Evolutionary conservation across 2,888 invertebrate genomes (phyloP).

Genomic region (Calameuta pallipes): DNA sequence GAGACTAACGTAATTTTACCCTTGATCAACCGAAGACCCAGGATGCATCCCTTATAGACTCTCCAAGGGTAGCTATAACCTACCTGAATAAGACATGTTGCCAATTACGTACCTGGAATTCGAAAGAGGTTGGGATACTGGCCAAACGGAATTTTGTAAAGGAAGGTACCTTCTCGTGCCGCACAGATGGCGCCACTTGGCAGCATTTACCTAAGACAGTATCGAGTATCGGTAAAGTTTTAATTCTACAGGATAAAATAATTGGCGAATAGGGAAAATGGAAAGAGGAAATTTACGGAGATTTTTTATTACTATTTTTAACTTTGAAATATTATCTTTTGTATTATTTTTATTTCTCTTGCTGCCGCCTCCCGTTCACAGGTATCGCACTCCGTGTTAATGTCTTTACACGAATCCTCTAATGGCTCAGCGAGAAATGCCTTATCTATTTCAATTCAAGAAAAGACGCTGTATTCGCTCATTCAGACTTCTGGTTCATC

Average conservation of each 20-base stretch:
- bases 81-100: not conserved
- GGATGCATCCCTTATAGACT: not conserved
- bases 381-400: too few species aligned
- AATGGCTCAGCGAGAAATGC: not conserved
- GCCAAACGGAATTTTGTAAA: not conserved
- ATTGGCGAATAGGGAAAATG: too few species aligned
- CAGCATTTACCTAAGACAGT: not conserved
- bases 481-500: slow-evolving; percentile 25
- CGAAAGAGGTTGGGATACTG: not conserved
- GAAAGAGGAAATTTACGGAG: too few species aligned
- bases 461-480: not conserved
- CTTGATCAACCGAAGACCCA: not conserved
- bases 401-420: not conserved
- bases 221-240: not conserved
- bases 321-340: not conserved
- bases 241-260: not conserved
- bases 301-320: not conserved
- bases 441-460: not conserved
- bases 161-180: not conserved
- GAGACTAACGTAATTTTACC: not conserved
- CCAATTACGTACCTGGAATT: not conserved
- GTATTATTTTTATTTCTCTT: not conserved
- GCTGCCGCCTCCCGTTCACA: too few species aligned
- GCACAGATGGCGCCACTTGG: not conserved
- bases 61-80: not conserved